phyloP scores from a whole-genome alignment of 2,797 vertebrate species.

The Lithobates pipiens region DNA sequence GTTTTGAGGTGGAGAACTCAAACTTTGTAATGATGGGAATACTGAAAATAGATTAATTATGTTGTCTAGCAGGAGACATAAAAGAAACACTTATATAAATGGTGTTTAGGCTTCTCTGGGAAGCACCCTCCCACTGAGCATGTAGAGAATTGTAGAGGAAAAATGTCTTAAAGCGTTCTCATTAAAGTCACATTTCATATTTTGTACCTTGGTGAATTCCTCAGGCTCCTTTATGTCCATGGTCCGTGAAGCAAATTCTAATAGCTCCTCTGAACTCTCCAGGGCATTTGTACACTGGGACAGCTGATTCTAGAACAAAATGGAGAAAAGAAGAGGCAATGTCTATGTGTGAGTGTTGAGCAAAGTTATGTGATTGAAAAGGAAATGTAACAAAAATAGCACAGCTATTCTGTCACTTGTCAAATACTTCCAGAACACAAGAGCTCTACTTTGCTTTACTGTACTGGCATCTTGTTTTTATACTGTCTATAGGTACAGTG shows the following conservation, averaged over 20 bases:
- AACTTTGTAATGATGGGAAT: neutral
- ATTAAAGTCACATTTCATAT: conserved; percentile 40
- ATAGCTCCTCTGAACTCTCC: conserved; percentile 85
- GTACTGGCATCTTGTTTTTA: neutral
- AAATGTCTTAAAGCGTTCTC: conserved; percentile 7
- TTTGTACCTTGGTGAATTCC: conserved; percentile 83
- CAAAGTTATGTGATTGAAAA: neutral
- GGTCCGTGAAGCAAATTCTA: conserved; percentile 81
- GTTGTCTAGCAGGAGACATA: neutral
- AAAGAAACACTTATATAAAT: neutral
- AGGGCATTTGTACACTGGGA: conserved; percentile 81
- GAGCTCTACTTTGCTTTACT: neutral
- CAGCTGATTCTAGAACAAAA: conserved; percentile 78
- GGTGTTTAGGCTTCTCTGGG: neutral
- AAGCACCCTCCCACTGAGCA: neutral
- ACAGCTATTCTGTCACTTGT: neutral
- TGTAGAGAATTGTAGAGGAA: conserved; percentile 25
- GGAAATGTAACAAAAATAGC: neutral
- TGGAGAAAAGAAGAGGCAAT: neutral
- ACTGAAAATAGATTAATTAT: neutral
- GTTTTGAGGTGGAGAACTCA: neutral
- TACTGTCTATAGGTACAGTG: too few species aligned
- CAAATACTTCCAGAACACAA: neutral
- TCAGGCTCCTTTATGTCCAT: conserved; percentile 81
- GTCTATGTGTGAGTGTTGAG: neutral